These are phyloP conservation scores for Ceramica pisi DNA, from an alignment of 2,888 invertebrate genomes.

Conservation along the genomic window DNA sequence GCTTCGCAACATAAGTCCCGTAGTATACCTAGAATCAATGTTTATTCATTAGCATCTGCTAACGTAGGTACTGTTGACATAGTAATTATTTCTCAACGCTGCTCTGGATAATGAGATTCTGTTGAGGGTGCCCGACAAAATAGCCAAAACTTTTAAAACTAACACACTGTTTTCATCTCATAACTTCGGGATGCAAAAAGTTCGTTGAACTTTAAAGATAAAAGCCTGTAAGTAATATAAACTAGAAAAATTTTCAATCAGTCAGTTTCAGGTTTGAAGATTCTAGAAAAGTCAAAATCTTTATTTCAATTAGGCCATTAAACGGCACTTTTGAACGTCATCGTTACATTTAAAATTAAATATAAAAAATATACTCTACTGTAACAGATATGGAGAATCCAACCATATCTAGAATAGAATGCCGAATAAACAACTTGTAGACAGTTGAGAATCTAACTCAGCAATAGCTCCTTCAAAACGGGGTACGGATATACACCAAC, in stretches of 20 bases:
- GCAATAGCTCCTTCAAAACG: neutral
- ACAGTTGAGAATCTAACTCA: too few relatives aligned
- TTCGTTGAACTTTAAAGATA: neutral
- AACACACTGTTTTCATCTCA: conserved; percentile 30
- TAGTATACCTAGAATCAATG: conserved; percentile 23
- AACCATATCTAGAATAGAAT: too few relatives aligned
- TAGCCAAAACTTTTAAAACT: conserved; percentile 40
- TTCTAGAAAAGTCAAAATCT: too few relatives aligned
- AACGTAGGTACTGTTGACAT: conserved; percentile 43
- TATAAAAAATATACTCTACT: too few relatives aligned
- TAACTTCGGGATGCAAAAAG: conserved; percentile 4
- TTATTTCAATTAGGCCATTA: too few relatives aligned
- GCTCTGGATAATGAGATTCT: conserved; percentile 68
- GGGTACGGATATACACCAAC: neutral
- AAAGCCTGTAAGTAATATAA: too few relatives aligned
- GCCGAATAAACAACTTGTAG: too few relatives aligned
- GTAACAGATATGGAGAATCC: too few relatives aligned
- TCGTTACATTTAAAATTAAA: too few relatives aligned
- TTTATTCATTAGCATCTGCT: conserved; percentile 58
- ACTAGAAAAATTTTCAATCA: too few relatives aligned
- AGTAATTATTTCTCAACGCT: conserved; percentile 67
- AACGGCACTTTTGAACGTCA: too few relatives aligned
- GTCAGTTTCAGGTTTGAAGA: too few relatives aligned
- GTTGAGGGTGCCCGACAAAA: conserved; percentile 49
- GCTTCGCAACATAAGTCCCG: neutral